A percentile compares a stretch with the other conserved stretches of the same genome.
phyloP scores from a whole-genome alignment of 2,797 vertebrate genomes.

The Crenuchus spilurus region DNA sequence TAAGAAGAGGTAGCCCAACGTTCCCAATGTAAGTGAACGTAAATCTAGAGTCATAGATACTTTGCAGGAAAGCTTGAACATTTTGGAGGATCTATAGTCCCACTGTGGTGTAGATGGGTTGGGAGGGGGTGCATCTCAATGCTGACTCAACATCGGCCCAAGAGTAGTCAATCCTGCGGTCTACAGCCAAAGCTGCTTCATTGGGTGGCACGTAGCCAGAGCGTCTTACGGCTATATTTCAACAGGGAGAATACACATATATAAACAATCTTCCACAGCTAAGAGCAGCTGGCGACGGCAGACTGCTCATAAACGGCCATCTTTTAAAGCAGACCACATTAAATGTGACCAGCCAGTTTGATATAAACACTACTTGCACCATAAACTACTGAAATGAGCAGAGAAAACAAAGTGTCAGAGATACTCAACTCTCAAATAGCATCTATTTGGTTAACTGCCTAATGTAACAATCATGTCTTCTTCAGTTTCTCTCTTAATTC shows the following conservation, averaged over 20 bases:
- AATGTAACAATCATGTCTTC: no score
- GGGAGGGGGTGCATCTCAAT: no score
- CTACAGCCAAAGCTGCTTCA: constrained; percentile 29
- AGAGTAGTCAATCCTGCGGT: no score
- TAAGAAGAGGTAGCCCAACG: no score
- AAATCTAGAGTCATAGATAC: no score
- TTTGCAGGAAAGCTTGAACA: no score
- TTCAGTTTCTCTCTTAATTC: no score
- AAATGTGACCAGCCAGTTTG: constrained; percentile 6
- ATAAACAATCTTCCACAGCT: constrained; percentile 15
- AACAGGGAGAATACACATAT: not conserved
- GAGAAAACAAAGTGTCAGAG: not conserved
- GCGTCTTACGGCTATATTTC: constrained; percentile 39
- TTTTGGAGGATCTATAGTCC: no score
- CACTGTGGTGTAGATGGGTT: no score
- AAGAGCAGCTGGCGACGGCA: constrained; percentile 24
- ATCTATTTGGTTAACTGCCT: no score
- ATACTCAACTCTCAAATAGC: not conserved
- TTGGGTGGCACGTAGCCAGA: not conserved
- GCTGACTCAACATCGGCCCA: no score
- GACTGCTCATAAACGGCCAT: constrained; percentile 36
- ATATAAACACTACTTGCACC: constrained; percentile 20
- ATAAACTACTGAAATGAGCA: constrained; percentile 21
- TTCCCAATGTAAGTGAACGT: no score
- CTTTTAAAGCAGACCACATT: constrained; percentile 21